Percentiles rank a stretch among this genome's conserved stretches.
These are phyloP conservation scores for Aleiodes alternator DNA, from an alignment of 2,888 invertebrate genomes.

Conservation along the genomic window DNA sequence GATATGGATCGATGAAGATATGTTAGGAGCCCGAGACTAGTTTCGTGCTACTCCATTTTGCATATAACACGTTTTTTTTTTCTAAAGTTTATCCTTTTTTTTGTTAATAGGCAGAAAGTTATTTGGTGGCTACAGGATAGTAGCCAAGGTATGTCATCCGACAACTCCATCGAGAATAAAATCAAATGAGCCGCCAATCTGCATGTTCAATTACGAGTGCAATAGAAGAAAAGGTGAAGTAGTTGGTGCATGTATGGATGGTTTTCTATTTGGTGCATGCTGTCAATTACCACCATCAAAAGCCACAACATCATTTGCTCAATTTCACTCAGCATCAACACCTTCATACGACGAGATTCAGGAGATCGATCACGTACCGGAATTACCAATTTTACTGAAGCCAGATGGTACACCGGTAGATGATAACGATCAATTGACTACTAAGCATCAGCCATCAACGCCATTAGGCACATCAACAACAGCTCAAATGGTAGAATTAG, in stretches of 20 bases:
- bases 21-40: constrained; percentile 15
- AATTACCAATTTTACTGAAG: constrained; percentile 70
- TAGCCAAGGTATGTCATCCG: constrained; percentile 87
- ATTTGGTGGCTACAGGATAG: constrained; percentile 91
- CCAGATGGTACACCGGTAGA: constrained; percentile 70
- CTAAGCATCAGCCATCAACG: constrained; percentile 42
- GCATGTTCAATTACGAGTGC: constrained; percentile 97
- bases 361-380: constrained; percentile 71
- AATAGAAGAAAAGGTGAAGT: constrained; percentile 86
- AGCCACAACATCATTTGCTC: constrained; percentile 56
- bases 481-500: constrained; percentile 54
- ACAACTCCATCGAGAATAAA: constrained; percentile 80
- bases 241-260: constrained; percentile 94
- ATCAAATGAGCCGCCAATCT: constrained; percentile 84
- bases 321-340: constrained; percentile 59
- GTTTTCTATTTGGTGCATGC: constrained; percentile 94
- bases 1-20: constrained; percentile 32
- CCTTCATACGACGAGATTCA: constrained; percentile 61
- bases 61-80: neutral
- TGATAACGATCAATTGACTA: constrained; percentile 35
- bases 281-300: constrained; percentile 83
- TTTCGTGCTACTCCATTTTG: constrained; percentile 21
- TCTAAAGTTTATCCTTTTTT: neutral
- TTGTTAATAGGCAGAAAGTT: constrained; percentile 79
- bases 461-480: constrained; percentile 27